Evolutionary conservation across 2,113 vertebrate genomes (phyloP).

Genomic region (Steatornis caripensis): DNA sequence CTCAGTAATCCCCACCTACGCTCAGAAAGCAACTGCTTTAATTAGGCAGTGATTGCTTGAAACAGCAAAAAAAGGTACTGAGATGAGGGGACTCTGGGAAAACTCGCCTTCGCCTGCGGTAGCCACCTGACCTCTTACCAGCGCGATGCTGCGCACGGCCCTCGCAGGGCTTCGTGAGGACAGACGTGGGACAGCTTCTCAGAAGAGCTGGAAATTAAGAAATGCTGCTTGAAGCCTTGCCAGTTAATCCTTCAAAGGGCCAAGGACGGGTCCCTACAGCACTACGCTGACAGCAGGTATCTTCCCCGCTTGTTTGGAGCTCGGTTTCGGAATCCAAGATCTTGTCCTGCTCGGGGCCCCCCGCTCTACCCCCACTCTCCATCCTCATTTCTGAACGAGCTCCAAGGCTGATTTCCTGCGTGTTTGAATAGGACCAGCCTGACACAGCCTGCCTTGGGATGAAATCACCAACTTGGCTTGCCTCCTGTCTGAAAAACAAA

Average conservation of each 20-base stretch:
- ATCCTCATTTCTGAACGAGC: slow-evolving; percentile 14
- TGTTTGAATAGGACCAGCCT: slow-evolving; percentile 69
- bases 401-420: slow-evolving; percentile 67
- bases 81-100: background rate
- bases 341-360: slow-evolving; percentile 32
- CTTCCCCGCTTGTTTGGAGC: background rate
- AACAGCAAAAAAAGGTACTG: background rate
- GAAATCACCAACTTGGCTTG: slow-evolving; percentile 72
- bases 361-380: slow-evolving; percentile 14
- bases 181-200: background rate
- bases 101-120: background rate
- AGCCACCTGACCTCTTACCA: background rate
- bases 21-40: background rate
- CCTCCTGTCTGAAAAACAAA: slow-evolving; percentile 64
- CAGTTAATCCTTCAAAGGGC: background rate
- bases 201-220: background rate
- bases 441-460: slow-evolving; percentile 68
- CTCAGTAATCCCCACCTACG: background rate
- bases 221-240: background rate
- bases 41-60: background rate
- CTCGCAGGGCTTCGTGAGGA: background rate
- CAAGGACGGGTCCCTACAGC: background rate
- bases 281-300: background rate
- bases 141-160: background rate
- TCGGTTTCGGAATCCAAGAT: background rate